These are phyloP conservation scores for Yponomeuta malinellus DNA, from an alignment of 2,888 invertebrate genomes.

Conservation along the genomic window DNA sequence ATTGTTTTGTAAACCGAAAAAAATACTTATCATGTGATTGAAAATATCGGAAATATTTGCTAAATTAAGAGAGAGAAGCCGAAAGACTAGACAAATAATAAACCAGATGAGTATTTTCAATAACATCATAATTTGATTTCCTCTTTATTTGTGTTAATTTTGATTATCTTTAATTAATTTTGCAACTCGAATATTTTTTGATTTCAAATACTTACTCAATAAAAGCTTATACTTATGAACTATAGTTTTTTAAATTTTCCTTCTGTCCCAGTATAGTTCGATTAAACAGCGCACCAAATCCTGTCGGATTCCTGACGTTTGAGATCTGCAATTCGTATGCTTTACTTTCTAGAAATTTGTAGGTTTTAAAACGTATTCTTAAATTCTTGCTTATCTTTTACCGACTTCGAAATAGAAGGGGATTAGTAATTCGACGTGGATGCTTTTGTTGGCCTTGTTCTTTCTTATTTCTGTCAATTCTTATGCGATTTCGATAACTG, in stretches of 20 bases:
- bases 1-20: conserved; percentile 6
- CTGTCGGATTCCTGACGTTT: too few species aligned
- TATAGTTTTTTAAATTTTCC: conserved; percentile 4
- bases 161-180: not conserved
- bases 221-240: not conserved
- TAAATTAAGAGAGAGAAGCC: conserved; percentile 43
- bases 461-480: too few species aligned
- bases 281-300: too few species aligned
- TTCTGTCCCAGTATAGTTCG: too few species aligned
- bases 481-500: too few species aligned
- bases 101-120: not conserved
- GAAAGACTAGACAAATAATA: conserved; percentile 42
- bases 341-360: too few species aligned
- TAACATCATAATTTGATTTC: conserved; percentile 2
- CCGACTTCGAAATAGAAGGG: too few species aligned
- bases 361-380: too few species aligned
- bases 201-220: not conserved
- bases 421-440: too few species aligned
- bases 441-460: too few species aligned
- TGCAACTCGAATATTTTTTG: not conserved
- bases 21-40: not conserved
- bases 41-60: conserved; percentile 20
- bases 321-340: too few species aligned
- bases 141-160: not conserved
- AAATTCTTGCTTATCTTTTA: too few species aligned